Evolutionary conservation across 2,113 vertebrate species (phyloP).

Genomic region (Campylomormyrus tamandua): DNA sequence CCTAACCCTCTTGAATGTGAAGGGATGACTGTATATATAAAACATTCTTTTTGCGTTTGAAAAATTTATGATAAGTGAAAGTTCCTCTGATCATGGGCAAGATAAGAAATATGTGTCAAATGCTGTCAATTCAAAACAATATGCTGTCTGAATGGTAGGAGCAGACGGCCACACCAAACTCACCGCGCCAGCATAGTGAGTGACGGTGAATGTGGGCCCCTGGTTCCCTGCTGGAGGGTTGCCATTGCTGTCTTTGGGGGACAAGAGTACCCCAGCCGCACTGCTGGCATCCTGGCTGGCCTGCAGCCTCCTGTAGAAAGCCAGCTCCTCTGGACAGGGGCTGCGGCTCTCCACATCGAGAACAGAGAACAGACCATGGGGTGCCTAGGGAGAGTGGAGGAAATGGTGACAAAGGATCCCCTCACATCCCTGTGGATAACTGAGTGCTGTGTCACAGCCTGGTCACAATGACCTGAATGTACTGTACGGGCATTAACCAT

Average conservation of each 20-base stretch:
- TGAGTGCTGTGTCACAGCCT: background rate
- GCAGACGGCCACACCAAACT: constrained; percentile 33
- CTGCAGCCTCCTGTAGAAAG: constrained; percentile 74
- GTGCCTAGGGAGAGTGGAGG: constrained; percentile 60
- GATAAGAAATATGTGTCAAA: background rate
- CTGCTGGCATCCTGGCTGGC: constrained; percentile 68
- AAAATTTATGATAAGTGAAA: background rate
- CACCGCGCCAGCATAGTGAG: constrained; percentile 84
- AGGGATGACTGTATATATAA: too few relatives aligned
- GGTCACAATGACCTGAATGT: background rate
- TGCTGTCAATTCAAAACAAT: background rate
- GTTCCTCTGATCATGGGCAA: background rate
- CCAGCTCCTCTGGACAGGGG: constrained; percentile 68
- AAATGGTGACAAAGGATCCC: background rate
- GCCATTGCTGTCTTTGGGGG: constrained; percentile 84
- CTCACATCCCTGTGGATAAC: background rate
- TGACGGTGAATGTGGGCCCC: constrained; percentile 71
- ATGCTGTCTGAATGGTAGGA: background rate
- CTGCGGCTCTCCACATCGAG: constrained; percentile 85
- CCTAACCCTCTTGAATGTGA: background rate
- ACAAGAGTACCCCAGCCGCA: constrained; percentile 58
- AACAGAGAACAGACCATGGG: constrained; percentile 77
- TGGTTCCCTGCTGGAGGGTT: constrained; percentile 80
- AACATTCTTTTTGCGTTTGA: background rate
- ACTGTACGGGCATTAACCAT: background rate